A percentile compares a stretch with the other conserved stretches of the same genome.
Conservation (phyloP, 2,888 invertebrate genomes). For the Thymelicus lineola region DNA sequence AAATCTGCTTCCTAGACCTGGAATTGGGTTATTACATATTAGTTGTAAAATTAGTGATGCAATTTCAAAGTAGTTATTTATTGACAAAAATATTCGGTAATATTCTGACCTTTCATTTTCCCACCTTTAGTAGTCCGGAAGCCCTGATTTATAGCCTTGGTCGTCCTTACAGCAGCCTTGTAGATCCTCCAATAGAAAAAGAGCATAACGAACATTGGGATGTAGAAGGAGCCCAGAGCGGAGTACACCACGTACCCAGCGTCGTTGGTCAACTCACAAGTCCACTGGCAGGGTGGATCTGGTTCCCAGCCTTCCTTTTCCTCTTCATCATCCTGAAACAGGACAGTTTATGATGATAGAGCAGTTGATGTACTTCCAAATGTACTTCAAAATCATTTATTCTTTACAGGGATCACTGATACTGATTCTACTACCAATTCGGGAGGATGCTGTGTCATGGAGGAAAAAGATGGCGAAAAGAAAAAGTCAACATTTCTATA, state of each 20-base stretch:
- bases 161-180: slow-evolving; percentile 96
- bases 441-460: too few species aligned
- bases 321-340: slow-evolving; percentile 66
- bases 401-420: too few species aligned
- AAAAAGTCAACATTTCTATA: too few species aligned
- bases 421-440: too few species aligned
- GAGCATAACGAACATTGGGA: slow-evolving; percentile 98
- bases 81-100: too few species aligned
- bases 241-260: slow-evolving; percentile 98
- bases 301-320: slow-evolving; percentile 62
- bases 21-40: slow-evolving; percentile 14
- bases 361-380: too few species aligned
- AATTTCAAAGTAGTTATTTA: not conserved
- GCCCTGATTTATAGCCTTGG: slow-evolving; percentile 96
- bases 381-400: too few species aligned
- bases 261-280: slow-evolving; percentile 96
- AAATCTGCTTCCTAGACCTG: slow-evolving; percentile 90
- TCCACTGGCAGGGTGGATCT: slow-evolving; percentile 90
- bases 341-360: too few species aligned
- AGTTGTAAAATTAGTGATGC: too few species aligned
- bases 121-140: slow-evolving; percentile 94
- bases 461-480: too few species aligned
- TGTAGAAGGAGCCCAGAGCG: slow-evolving; percentile 98
- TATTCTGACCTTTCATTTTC: slow-evolving; percentile 28
- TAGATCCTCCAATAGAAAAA: slow-evolving; percentile 99